Conservation (phyloP, 1,140 invertebrate genomes). For the Aphidius gifuensis region DNA sequence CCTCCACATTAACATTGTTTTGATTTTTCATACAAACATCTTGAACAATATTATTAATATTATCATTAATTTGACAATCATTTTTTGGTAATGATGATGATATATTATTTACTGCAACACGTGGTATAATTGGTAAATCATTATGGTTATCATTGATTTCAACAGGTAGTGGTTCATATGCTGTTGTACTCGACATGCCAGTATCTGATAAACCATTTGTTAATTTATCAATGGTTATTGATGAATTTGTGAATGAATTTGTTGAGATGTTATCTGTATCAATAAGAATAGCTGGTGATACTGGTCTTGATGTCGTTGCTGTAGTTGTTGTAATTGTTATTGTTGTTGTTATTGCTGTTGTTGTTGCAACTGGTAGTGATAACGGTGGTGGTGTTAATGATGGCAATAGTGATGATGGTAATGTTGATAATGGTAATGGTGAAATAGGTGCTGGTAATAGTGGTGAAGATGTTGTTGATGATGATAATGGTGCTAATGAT, state of each 20-base stretch:
- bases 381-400: background rate
- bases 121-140: constrained; percentile 26
- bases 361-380: background rate
- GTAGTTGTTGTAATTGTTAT: too few relatives aligned
- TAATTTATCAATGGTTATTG: constrained; percentile 36
- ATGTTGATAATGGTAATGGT: background rate
- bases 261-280: too few relatives aligned
- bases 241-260: too few relatives aligned
- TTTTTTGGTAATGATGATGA: constrained; percentile 28
- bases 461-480: background rate
- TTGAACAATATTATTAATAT: constrained; percentile 39
- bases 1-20: constrained; percentile 36
- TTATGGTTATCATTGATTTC: constrained; percentile 34
- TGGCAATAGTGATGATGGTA: too few relatives aligned
- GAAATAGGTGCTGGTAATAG: background rate
- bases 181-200: constrained; percentile 26
- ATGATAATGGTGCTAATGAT: constrained; percentile 14
- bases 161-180: constrained; percentile 31
- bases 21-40: constrained; percentile 36
- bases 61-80: constrained; percentile 31
- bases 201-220: constrained; percentile 45
- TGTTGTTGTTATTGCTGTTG: too few relatives aligned
- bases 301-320: too few relatives aligned
- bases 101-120: constrained; percentile 30
- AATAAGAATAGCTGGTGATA: too few relatives aligned